Evolutionary conservation across 2,797 vertebrate genomes (phyloP).

Genomic region (Margarornis squamiger): DNA sequence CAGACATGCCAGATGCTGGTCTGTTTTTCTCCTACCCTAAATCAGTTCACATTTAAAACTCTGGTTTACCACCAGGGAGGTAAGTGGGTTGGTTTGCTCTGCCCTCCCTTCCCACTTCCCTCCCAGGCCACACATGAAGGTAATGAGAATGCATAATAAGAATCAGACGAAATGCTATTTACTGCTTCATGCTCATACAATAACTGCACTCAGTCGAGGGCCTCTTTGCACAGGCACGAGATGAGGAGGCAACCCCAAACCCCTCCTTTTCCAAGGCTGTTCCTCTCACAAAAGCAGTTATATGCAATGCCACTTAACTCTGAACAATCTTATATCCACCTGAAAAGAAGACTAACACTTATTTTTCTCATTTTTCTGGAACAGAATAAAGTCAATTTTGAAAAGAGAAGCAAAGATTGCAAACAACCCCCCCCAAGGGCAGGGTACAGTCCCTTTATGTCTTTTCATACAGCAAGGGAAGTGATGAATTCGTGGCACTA

Average conservation of each 20-base stretch:
- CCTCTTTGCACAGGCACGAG: not conserved
- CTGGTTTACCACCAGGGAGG: slow-evolving; percentile 26
- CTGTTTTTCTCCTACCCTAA: not conserved
- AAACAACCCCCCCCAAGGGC: not conserved
- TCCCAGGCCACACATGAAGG: slow-evolving; percentile 46
- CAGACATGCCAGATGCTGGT: not conserved
- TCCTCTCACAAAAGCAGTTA: not conserved
- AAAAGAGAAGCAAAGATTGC: not conserved
- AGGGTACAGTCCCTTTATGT: not conserved
- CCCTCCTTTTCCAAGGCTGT: not conserved
- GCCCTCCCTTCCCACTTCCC: slow-evolving; percentile 16
- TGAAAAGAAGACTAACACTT: not conserved
- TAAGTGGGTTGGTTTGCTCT: not conserved
- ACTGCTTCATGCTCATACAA: not conserved
- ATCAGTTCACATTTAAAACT: not conserved
- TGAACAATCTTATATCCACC: not conserved
- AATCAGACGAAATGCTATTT: slow-evolving; percentile 35
- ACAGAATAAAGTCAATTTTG: not conserved
- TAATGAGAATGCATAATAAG: not conserved
- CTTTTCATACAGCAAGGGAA: not conserved
- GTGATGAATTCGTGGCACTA: not conserved
- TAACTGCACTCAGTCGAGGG: not conserved
- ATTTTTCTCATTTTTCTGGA: not conserved
- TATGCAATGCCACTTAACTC: not conserved
- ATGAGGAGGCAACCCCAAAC: not conserved